These are phyloP conservation scores for Lepetodrilus schrolli DNA, from an alignment of 2,888 invertebrate species.

Conservation along the genomic window DNA sequence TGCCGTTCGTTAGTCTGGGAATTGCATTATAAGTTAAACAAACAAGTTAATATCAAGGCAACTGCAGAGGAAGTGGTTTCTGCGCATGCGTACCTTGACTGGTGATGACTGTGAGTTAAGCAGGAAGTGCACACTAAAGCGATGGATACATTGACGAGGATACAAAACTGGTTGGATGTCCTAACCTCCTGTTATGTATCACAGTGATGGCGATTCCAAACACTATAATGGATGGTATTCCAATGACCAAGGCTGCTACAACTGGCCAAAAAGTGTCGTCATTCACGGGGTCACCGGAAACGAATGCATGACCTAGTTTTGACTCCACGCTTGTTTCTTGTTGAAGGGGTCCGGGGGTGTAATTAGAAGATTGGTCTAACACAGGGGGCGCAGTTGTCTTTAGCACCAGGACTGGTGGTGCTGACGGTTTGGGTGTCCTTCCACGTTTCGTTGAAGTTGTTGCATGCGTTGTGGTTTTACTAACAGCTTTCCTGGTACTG, in stretches of 20 bases:
- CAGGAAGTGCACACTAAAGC: slow-evolving; percentile 30
- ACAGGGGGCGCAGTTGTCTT: neutral
- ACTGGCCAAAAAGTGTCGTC: slow-evolving; percentile 47
- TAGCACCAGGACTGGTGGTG: too few relatives aligned
- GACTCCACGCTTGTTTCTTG: neutral
- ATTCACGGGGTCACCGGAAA: neutral
- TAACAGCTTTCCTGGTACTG: neutral
- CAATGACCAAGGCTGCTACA: slow-evolving; percentile 48
- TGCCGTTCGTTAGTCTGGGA: neutral
- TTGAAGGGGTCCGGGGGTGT: neutral
- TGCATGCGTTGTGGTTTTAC: neutral
- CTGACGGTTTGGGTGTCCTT: neutral
- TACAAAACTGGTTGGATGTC: slow-evolving; percentile 29
- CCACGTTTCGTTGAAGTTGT: neutral
- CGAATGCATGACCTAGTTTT: neutral
- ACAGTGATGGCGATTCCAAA: slow-evolving; percentile 50
- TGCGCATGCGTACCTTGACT: slow-evolving; percentile 26
- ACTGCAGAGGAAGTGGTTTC: slow-evolving; percentile 5
- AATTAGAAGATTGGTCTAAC: neutral
- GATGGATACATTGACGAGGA: slow-evolving; percentile 36
- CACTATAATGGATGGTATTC: slow-evolving; percentile 51
- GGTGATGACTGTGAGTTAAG: neutral
- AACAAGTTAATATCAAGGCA: slow-evolving; percentile 10
- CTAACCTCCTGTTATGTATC: slow-evolving; percentile 46
- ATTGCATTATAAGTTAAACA: too few relatives aligned